These are phyloP conservation scores for Mustela lutreola DNA, from an alignment of 2,113 vertebrate genomes.

Conservation along the genomic window DNA sequence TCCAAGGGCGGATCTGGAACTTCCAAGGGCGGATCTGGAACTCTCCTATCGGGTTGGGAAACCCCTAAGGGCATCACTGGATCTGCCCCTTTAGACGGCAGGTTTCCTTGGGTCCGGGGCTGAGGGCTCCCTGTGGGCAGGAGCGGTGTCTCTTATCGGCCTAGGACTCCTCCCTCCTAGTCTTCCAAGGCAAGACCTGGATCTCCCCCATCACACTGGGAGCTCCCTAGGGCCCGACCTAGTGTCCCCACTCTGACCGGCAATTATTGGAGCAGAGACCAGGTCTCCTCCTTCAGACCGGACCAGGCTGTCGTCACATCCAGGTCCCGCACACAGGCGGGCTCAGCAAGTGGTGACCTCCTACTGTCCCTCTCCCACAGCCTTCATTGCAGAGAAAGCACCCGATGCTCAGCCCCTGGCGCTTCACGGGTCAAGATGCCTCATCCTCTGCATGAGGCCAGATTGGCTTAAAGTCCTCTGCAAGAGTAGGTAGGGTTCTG, in stretches of 20 bases:
- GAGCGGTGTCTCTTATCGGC: not conserved
- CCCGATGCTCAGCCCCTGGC: not conserved
- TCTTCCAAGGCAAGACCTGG: not conserved
- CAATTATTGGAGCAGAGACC: not conserved
- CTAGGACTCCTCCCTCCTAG: not conserved
- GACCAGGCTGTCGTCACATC: not conserved
- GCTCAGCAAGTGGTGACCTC: not conserved
- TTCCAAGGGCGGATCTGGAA: not conserved
- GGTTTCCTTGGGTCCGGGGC: not conserved
- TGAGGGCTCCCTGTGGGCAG: not conserved
- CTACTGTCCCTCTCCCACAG: not conserved
- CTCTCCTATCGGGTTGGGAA: not conserved
- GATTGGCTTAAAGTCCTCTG: not conserved
- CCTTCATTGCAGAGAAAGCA: not conserved
- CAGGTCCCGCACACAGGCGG: not conserved
- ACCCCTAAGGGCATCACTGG: not conserved
- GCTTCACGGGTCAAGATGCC: not conserved
- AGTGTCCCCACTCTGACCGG: not conserved
- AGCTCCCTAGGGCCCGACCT: not conserved
- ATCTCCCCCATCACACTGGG: not conserved
- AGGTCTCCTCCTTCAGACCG: not conserved
- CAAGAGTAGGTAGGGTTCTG: not conserved
- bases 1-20: not conserved
- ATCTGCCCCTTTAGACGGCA: not conserved
- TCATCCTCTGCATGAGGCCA: accelerated